Conservation (phyloP, 2,797 vertebrate species). For the Pterois miles region DNA sequence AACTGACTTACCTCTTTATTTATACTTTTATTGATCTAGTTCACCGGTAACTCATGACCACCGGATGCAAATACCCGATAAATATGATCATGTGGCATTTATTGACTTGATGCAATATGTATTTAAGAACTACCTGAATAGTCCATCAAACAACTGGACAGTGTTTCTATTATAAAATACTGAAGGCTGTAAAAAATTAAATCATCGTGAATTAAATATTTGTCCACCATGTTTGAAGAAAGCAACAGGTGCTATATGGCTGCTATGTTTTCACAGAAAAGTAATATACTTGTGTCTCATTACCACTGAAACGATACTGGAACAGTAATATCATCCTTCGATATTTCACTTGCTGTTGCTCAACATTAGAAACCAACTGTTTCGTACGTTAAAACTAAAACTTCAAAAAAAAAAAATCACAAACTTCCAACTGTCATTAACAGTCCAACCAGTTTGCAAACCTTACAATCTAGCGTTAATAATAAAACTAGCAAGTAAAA, state of each 20-base stretch:
- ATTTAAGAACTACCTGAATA: neutral
- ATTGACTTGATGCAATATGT: neutral
- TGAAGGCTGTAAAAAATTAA: neutral
- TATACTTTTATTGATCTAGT: neutral
- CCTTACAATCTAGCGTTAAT: too few relatives aligned
- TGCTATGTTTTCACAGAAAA: too few relatives aligned
- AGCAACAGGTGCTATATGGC: neutral
- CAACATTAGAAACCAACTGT: neutral
- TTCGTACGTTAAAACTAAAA: neutral
- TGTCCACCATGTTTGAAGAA: neutral
- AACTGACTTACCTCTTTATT: neutral
- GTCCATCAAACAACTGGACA: neutral
- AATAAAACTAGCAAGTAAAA: too few relatives aligned
- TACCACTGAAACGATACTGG: neutral
- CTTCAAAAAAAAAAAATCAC: neutral
- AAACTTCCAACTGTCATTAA: too few relatives aligned
- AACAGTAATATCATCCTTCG: neutral
- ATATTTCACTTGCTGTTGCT: neutral
- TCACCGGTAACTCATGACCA: too few relatives aligned
- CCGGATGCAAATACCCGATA: neutral
- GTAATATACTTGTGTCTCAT: neutral
- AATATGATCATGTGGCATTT: neutral
- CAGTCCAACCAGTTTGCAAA: too few relatives aligned
- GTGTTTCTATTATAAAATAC: neutral
- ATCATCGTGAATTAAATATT: neutral